A percentile compares a stretch with the other conserved stretches of the same genome.
Conservation (phyloP, 30 jellyfish, hydroid and myxozoan species). For the Nemopilema nomurai region DNA sequence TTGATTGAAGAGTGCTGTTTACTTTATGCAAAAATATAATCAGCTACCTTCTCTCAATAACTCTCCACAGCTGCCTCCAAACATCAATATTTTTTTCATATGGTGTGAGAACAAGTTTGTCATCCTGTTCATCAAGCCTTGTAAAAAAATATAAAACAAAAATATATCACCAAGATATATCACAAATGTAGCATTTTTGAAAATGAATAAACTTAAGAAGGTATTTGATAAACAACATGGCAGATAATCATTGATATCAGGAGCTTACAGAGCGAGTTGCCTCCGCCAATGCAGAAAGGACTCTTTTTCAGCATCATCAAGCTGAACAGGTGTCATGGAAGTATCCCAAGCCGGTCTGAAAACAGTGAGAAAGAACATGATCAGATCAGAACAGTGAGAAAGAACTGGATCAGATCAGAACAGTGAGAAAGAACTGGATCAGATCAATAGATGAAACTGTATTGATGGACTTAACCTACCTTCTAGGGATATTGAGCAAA, state of each 20-base stretch:
- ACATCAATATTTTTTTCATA: constrained; percentile 96
- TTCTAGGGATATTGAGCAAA: constrained; percentile 87
- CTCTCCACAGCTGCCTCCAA: constrained; percentile 99
- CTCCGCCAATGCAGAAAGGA: constrained; percentile 90
- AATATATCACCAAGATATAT: neutral
- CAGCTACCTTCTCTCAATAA: constrained; percentile 90
- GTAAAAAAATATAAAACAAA: neutral
- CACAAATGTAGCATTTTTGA: neutral
- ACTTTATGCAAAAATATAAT: neutral
- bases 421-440: neutral
- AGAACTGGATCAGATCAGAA: too few relatives aligned
- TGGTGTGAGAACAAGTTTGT: constrained; percentile 83
- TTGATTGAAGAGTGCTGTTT: neutral
- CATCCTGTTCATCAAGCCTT: constrained; percentile 70
- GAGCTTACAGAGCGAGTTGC: constrained; percentile 77
- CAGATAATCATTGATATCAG: too few relatives aligned
- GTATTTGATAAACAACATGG: too few relatives aligned
- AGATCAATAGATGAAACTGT: neutral
- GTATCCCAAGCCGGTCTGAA: constrained; percentile 86
- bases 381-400: neutral
- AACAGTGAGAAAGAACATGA: neutral
- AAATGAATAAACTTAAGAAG: neutral
- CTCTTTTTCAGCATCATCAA: constrained; percentile 69
- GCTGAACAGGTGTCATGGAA: constrained; percentile 74
- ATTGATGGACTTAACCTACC: constrained; percentile 29